These are phyloP conservation scores for Sphaerodactylus townsendi DNA, from an alignment of 2,113 vertebrate genomes.

Conservation along the genomic window DNA sequence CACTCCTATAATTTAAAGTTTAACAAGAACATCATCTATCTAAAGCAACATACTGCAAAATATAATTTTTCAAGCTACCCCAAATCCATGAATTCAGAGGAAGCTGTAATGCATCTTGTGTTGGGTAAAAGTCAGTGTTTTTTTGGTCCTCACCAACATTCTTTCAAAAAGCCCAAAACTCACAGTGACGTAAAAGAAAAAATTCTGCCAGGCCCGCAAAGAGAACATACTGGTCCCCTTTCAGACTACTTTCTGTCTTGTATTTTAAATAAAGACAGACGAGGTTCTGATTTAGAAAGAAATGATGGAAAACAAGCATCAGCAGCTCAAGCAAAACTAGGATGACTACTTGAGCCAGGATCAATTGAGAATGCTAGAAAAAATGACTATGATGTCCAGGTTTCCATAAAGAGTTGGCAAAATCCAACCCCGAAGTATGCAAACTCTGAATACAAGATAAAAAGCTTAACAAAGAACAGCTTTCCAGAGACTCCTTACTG, in stretches of 20 bases:
- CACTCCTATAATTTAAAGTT: not conserved
- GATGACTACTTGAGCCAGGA: slow-evolving; percentile 5
- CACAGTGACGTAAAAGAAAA: not conserved
- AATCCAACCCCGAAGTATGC: not conserved
- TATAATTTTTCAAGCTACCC: not conserved
- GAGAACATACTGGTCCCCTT: not conserved
- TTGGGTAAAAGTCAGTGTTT: rapidly evolving
- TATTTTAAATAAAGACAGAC: not conserved
- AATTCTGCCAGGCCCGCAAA: too few species aligned
- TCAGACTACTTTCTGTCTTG: not conserved
- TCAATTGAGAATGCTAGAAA: not conserved
- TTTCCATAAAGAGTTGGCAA: not conserved
- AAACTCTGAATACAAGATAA: not conserved
- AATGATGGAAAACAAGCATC: not conserved
- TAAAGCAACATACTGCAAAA: not conserved
- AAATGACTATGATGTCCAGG: not conserved
- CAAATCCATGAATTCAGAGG: too few species aligned
- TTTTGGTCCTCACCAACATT: not conserved
- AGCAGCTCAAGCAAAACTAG: not conserved
- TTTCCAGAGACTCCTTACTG: not conserved
- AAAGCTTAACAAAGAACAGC: not conserved
- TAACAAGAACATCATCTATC: not conserved
- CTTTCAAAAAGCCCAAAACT: not conserved
- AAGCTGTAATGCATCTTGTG: not conserved
- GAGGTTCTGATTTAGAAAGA: not conserved